A percentile compares a stretch with the other conserved stretches of the same genome.
Conservation (phyloP, 2,113 vertebrate genomes). For the Tympanuchus pallidicinctus region DNA sequence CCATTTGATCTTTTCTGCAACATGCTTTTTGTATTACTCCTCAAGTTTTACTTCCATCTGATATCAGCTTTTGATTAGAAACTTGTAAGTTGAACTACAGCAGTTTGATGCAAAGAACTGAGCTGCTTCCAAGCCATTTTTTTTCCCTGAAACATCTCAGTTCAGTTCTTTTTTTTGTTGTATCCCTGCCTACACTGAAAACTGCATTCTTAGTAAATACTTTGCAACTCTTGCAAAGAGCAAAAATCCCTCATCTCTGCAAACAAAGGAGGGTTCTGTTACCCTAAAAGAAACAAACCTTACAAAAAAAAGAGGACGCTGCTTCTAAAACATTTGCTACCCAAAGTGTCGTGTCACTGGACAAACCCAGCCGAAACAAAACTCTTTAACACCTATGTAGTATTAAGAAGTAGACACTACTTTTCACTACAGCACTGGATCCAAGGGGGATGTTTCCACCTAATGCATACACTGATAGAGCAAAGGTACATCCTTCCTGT, state of each 20-base stretch:
- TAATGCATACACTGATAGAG: too few relatives aligned
- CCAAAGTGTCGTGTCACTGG: neutral
- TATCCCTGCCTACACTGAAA: neutral
- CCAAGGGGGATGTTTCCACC: too few relatives aligned
- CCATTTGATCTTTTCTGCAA: constrained; percentile 76
- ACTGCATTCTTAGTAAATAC: neutral
- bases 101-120: constrained; percentile 39
- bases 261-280: neutral
- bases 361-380: too few relatives aligned
- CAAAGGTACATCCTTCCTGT: too few relatives aligned
- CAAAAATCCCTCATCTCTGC: neutral
- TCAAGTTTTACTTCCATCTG: constrained; percentile 79
- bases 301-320: neutral
- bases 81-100: constrained; percentile 57
- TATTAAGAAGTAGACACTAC: too few relatives aligned
- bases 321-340: neutral
- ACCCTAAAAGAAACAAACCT: neutral
- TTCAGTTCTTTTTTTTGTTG: constrained; percentile 9
- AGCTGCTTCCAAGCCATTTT: constrained; percentile 30
- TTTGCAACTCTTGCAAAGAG: neutral
- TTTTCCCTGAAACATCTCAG: constrained; percentile 9
- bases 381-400: too few relatives aligned
- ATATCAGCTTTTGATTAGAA: constrained; percentile 78
- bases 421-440: too few relatives aligned
- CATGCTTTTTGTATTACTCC: constrained; percentile 79